Conservation (phyloP, 2,797 vertebrate species). For the Schizopygopsis malacanthus region DNA sequence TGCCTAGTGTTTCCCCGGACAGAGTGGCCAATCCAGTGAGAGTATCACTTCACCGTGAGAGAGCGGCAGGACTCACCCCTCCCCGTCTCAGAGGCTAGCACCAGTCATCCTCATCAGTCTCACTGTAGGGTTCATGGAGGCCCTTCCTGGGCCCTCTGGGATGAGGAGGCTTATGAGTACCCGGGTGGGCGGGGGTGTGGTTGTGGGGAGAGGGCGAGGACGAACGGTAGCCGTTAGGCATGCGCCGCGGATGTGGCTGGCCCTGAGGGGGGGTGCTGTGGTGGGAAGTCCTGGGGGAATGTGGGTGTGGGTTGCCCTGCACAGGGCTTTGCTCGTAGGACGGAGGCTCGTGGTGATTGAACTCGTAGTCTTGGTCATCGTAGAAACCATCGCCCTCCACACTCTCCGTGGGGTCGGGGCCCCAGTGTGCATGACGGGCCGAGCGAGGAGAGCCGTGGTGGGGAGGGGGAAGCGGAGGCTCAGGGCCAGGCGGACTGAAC, state of each 20-base stretch:
- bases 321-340: constrained; percentile 78
- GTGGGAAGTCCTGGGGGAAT: constrained; percentile 85
- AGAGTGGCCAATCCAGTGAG: constrained; percentile 47
- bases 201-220: constrained; percentile 81
- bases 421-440: constrained; percentile 64
- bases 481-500: constrained; percentile 71
- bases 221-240: constrained; percentile 91
- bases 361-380: constrained; percentile 79
- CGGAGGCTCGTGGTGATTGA: constrained; percentile 77
- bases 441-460: constrained; percentile 76
- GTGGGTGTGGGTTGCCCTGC: constrained; percentile 77
- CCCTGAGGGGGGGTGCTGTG: constrained; percentile 71
- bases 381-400: constrained; percentile 80
- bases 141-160: constrained; percentile 82
- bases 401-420: constrained; percentile 54
- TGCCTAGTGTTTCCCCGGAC: constrained; percentile 61
- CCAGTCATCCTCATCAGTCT: constrained; percentile 94
- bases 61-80: constrained; percentile 56
- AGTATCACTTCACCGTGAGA: neutral
- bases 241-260: constrained; percentile 73
- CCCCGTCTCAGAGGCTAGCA: constrained; percentile 85
- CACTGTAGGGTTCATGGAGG: constrained; percentile 90
- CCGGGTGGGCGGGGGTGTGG: constrained; percentile 72
- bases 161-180: constrained; percentile 79
- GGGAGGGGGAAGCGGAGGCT: constrained; percentile 69